Evolutionary conservation across 2,113 vertebrate genomes (phyloP).

Genomic region (Oreochromis aureus): DNA sequence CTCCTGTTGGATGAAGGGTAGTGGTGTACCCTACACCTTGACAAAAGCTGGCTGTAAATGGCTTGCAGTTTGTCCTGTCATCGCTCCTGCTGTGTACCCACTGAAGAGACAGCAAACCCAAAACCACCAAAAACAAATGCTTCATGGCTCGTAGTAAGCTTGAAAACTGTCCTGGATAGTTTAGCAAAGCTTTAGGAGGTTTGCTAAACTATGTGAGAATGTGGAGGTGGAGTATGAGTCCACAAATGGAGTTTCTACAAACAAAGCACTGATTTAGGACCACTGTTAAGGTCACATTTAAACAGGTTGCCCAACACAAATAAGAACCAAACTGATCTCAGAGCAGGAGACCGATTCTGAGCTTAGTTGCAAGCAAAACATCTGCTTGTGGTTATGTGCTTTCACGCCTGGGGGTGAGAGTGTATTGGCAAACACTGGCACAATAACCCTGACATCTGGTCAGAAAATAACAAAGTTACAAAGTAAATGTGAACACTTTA

Average conservation of each 20-base stretch:
- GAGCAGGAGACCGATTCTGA: background rate
- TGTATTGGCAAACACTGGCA: background rate
- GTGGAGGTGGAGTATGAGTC: constrained; percentile 41
- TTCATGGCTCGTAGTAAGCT: background rate
- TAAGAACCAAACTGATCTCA: constrained; percentile 12
- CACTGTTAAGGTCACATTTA: background rate
- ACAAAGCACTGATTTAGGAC: constrained; percentile 8
- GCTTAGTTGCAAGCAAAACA: background rate
- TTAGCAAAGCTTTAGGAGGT: background rate
- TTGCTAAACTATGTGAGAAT: background rate
- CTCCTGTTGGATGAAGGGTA: constrained; percentile 8
- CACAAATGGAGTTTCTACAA: constrained; percentile 21
- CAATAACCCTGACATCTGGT: background rate
- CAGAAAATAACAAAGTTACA: background rate
- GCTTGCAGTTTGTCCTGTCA: background rate
- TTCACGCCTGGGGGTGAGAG: background rate
- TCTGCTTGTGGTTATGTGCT: constrained; percentile 8
- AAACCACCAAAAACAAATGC: background rate
- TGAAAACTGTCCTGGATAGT: background rate
- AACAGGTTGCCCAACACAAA: background rate
- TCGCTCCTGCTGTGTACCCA: background rate
- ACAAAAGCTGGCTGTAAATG: constrained; percentile 39
- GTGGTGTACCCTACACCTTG: constrained; percentile 44
- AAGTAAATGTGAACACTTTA: background rate
- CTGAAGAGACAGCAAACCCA: background rate